These are phyloP conservation scores for Emmelina monodactyla DNA, from an alignment of 2,888 invertebrate genomes.

Conservation along the genomic window DNA sequence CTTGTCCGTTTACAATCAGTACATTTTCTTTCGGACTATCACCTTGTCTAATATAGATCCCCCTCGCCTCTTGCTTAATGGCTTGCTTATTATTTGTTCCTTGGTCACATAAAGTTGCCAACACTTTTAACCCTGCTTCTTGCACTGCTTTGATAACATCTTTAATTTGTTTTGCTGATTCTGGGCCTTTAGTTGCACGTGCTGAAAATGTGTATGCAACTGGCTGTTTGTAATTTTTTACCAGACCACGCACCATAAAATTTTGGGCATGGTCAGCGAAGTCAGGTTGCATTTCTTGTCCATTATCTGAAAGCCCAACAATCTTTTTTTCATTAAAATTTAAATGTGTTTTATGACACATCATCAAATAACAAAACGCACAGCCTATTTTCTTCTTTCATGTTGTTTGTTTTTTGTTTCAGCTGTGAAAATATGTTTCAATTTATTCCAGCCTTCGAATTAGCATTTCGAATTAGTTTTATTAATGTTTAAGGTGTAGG, in stretches of 20 bases:
- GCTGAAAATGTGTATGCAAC: slow-evolving; percentile 11
- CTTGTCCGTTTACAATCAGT: neutral
- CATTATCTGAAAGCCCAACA: slow-evolving; percentile 8
- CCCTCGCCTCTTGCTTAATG: slow-evolving; percentile 1
- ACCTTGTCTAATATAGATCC: neutral
- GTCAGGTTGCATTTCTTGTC: slow-evolving; percentile 3
- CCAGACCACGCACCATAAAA: slow-evolving; percentile 13
- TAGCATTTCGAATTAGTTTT: neutral
- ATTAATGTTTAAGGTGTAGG: slow-evolving; percentile 2
- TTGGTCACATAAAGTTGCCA: slow-evolving; percentile 23
- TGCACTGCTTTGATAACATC: slow-evolving; percentile 4
- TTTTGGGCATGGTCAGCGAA: slow-evolving; percentile 11
- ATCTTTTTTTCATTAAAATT: slow-evolving; percentile 4
- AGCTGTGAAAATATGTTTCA: slow-evolving; percentile 6
- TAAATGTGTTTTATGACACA: slow-evolving; percentile 9
- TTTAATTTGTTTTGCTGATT: slow-evolving; percentile 11
- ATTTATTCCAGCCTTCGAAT: slow-evolving; percentile 5
- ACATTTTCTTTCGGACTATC: neutral
- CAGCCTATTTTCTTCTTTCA: slow-evolving; percentile 8
- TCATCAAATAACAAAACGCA: slow-evolving; percentile 13
- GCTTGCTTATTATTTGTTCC: slow-evolving; percentile 16
- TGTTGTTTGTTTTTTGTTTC: slow-evolving; percentile 1
- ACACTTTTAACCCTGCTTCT: slow-evolving; percentile 16
- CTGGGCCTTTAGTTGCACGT: slow-evolving; percentile 4
- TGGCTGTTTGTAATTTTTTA: slow-evolving; percentile 20